phyloP scores from a whole-genome alignment of 2,113 vertebrate genomes.

The Symphodus melops region DNA sequence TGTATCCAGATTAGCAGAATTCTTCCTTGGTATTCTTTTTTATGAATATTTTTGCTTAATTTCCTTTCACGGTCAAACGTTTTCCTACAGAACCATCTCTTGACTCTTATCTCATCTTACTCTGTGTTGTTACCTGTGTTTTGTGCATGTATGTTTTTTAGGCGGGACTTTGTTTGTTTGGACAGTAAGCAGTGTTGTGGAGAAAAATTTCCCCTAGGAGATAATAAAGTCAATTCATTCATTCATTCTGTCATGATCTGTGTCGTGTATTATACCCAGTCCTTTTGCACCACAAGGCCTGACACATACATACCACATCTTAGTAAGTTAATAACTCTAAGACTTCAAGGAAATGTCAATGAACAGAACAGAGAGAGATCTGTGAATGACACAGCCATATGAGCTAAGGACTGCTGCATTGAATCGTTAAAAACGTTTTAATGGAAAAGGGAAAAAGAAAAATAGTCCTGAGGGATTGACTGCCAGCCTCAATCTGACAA shows the following conservation, averaged over 20 bases:
- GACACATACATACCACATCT: background rate
- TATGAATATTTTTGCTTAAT: too few relatives aligned
- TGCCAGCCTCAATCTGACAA: background rate
- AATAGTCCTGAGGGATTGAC: background rate
- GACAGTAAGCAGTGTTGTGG: too few relatives aligned
- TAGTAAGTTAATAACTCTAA: background rate
- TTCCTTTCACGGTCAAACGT: background rate
- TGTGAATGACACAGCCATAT: slow-evolving; percentile 26
- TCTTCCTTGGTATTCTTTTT: background rate
- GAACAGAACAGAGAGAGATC: slow-evolving; percentile 60
- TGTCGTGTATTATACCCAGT: background rate
- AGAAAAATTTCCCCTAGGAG: too few relatives aligned
- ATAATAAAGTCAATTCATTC: too few relatives aligned
- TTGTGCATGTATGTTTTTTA: too few relatives aligned
- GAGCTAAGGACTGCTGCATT: background rate
- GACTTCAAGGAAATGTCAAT: slow-evolving; percentile 19
- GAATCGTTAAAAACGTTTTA: background rate
- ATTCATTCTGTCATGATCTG: background rate
- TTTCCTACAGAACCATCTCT: background rate
- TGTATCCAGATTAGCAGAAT: background rate
- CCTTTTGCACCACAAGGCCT: background rate
- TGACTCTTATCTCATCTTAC: too few relatives aligned
- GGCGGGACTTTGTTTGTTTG: too few relatives aligned
- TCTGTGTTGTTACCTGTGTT: too few relatives aligned
- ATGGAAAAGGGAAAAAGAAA: background rate